Percentiles rank a stretch among this genome's conserved stretches.
Evolutionary conservation across 1,140 invertebrate genomes (phyloP).

Genomic region (Panagrolaimus sp.): DNA sequence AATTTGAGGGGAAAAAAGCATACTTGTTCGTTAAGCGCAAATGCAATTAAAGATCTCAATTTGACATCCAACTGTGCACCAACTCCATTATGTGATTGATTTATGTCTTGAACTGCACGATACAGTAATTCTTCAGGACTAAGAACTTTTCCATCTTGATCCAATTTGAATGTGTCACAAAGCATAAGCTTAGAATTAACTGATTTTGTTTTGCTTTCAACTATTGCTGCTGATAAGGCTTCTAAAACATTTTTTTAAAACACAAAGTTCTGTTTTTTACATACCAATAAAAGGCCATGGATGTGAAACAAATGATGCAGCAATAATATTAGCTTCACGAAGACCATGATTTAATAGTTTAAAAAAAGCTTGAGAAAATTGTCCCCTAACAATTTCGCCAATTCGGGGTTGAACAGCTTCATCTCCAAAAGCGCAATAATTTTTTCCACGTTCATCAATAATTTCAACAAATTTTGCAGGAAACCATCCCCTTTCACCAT

Average conservation of each 20-base stretch:
- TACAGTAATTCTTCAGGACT: slow-evolving; percentile 87
- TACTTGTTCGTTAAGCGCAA: slow-evolving; percentile 74
- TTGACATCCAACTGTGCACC: slow-evolving; percentile 98
- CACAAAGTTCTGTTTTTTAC: slow-evolving; percentile 60
- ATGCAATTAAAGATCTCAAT: slow-evolving; percentile 83
- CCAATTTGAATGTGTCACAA: slow-evolving; percentile 91
- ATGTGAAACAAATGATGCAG: slow-evolving; percentile 78
- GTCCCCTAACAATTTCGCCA: slow-evolving; percentile 86
- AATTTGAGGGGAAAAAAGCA: no score
- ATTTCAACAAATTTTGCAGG: slow-evolving; percentile 68
- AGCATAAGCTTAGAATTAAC: slow-evolving; percentile 92
- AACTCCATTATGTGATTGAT: slow-evolving; percentile 85
- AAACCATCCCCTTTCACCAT: slow-evolving; percentile 96
- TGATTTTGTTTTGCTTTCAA: slow-evolving; percentile 94
- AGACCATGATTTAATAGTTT: slow-evolving; percentile 92
- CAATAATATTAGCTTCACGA: slow-evolving; percentile 69
- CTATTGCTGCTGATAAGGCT: slow-evolving; percentile 77
- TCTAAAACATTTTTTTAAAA: slow-evolving; percentile 27
- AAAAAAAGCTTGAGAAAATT: slow-evolving; percentile 83
- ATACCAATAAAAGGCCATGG: slow-evolving; percentile 99
- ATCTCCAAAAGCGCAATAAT: slow-evolving; percentile 89
- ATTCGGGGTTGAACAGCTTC: slow-evolving; percentile 91
- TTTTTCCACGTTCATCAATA: slow-evolving; percentile 88
- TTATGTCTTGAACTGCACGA: slow-evolving; percentile 80
- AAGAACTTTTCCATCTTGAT: slow-evolving; percentile 97